Percentiles rank a stretch among this genome's conserved stretches.
These are phyloP conservation scores for Xylocopa sonorina DNA, from an alignment of 1,140 invertebrate species.

Conservation along the genomic window DNA sequence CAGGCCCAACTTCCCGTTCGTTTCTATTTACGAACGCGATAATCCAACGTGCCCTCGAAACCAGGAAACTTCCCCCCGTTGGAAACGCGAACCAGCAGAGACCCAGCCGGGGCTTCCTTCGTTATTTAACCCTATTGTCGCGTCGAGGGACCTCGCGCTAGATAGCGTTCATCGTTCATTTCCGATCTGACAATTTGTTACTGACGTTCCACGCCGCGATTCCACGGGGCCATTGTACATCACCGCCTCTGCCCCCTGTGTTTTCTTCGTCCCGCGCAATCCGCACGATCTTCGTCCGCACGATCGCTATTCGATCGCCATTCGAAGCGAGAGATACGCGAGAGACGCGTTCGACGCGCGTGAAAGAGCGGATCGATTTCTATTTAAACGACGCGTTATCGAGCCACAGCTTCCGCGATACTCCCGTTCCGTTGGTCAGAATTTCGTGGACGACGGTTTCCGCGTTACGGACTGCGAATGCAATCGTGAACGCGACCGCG, in stretches of 20 bases:
- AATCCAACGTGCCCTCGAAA: constrained; percentile 38
- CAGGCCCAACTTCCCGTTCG: constrained; percentile 23
- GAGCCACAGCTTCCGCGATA: not conserved
- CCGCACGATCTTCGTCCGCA: too few species aligned
- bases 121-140: constrained; percentile 44
- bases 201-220: too few species aligned
- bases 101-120: not conserved
- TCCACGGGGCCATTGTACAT: too few species aligned
- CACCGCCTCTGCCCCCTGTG: too few species aligned
- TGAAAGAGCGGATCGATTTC: not conserved
- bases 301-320: too few species aligned
- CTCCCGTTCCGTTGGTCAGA: constrained; percentile 8
- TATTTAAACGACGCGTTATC: constrained; percentile 18
- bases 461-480: not conserved
- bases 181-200: not conserved
- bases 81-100: constrained; percentile 26
- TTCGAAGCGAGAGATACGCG: not conserved
- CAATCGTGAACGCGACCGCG: constrained; percentile 14
- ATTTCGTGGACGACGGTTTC: not conserved
- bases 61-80: constrained; percentile 27
- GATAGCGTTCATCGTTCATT: constrained; percentile 54
- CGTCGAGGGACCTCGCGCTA: constrained; percentile 31
- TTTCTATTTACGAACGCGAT: constrained; percentile 53
- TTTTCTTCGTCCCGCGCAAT: too few species aligned
- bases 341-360: not conserved